phyloP scores from a whole-genome alignment of 2,797 vertebrate species.

The Gastrophryne carolinensis region DNA sequence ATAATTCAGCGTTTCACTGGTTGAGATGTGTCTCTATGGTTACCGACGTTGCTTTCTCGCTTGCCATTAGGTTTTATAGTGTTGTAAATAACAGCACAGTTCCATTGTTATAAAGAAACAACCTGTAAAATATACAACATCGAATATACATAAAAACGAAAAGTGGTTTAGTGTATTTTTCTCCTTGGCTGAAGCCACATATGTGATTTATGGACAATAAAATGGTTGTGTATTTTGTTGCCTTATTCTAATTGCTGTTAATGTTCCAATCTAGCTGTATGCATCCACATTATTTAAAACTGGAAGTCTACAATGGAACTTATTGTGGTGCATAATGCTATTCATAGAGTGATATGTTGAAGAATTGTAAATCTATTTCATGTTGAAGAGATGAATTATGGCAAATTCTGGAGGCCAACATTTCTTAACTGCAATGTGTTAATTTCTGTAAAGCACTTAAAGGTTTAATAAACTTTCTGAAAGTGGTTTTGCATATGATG shows the following conservation, averaged over 20 bases:
- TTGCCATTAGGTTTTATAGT: slow-evolving; percentile 58
- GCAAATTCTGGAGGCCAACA: no score
- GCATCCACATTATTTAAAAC: background rate
- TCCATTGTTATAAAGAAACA: slow-evolving; percentile 46
- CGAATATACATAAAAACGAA: slow-evolving; percentile 12
- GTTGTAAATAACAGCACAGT: slow-evolving; percentile 55
- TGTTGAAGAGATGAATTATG: no score
- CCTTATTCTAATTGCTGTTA: slow-evolving; percentile 15
- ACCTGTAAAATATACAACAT: slow-evolving; percentile 47
- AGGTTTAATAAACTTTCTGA: no score
- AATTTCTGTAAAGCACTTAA: no score
- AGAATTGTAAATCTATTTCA: no score
- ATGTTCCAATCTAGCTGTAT: background rate
- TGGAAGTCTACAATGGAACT: background rate
- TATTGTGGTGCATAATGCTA: background rate
- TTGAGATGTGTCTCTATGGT: slow-evolving; percentile 43
- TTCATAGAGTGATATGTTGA: background rate
- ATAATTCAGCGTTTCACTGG: slow-evolving; percentile 56
- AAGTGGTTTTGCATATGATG: no score
- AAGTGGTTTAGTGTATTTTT: background rate
- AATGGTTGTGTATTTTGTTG: background rate
- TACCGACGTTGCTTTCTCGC: slow-evolving; percentile 51
- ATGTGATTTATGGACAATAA: slow-evolving; percentile 24
- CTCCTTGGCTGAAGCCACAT: background rate
- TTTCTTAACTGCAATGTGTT: no score